phyloP scores from a whole-genome alignment of 2,888 invertebrate genomes.

The Gibbula magus region DNA sequence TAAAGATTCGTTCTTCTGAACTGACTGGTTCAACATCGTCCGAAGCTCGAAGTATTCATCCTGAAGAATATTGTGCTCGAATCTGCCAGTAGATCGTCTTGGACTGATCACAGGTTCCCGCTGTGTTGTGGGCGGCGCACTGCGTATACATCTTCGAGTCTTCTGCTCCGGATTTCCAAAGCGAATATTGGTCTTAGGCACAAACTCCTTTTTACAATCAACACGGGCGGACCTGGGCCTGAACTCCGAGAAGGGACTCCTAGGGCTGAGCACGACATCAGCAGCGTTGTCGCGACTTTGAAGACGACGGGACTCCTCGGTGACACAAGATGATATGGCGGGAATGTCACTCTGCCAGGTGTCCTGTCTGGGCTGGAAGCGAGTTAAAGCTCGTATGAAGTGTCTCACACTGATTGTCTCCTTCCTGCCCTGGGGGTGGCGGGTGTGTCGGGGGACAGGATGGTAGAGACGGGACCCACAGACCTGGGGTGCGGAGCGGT shows the following conservation, averaged over 20 bases:
- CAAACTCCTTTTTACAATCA: slow-evolving; percentile 1
- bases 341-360: not conserved
- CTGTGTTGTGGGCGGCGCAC: not conserved
- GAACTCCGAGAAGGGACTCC: not conserved
- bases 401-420: not conserved
- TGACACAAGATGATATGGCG: not conserved
- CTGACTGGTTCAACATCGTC: not conserved
- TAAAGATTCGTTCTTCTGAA: not conserved
- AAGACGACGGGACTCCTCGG: not conserved
- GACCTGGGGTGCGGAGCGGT: not conserved
- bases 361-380: not conserved
- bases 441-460: not conserved
- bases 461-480: not conserved
- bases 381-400: not conserved
- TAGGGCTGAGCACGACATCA: not conserved
- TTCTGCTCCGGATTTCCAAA: not conserved
- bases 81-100: not conserved
- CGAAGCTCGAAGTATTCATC: not conserved
- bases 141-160: not conserved
- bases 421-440: not conserved
- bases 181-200: not conserved
- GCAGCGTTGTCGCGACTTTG: not conserved
- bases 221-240: not conserved
- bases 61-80: not conserved
- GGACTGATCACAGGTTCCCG: not conserved